These are phyloP conservation scores for Phylloscopus trochiloides DNA, from an alignment of 2,113 vertebrate genomes.

Conservation along the genomic window DNA sequence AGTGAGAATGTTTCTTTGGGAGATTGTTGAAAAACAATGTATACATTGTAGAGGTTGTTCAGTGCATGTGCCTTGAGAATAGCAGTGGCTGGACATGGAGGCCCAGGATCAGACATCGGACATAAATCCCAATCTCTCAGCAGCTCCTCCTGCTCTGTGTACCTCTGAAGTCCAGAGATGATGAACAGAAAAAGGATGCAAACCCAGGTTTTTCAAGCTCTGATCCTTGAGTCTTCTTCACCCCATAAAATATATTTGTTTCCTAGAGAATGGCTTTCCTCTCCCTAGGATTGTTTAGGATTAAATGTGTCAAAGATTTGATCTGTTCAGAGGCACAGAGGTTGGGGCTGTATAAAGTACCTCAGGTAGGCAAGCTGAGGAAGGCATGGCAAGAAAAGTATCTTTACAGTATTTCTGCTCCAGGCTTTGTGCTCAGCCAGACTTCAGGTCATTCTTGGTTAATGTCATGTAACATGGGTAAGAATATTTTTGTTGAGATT, in stretches of 20 bases:
- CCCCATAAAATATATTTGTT: fast-evolving
- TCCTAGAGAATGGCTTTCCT: neutral
- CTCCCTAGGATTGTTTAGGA: neutral
- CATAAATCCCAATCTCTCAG: fast-evolving
- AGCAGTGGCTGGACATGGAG: neutral
- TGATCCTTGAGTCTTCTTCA: neutral
- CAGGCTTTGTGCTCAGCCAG: neutral
- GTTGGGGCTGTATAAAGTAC: neutral
- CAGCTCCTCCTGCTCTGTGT: fast-evolving
- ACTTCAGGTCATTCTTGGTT: neutral
- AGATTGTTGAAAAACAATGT: neutral
- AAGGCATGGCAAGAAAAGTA: neutral
- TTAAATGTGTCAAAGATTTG: neutral
- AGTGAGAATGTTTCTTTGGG: neutral
- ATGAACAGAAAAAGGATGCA: neutral
- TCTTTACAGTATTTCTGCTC: neutral
- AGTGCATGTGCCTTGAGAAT: fast-evolving
- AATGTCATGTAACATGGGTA: neutral
- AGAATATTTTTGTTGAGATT: neutral
- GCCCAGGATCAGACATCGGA: neutral
- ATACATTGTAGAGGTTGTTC: neutral
- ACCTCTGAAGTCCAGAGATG: neutral
- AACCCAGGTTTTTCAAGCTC: neutral
- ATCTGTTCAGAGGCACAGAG: neutral
- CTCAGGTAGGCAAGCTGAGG: neutral